Conservation (phyloP, 2,113 vertebrate species). For the Sula dactylatra region DNA sequence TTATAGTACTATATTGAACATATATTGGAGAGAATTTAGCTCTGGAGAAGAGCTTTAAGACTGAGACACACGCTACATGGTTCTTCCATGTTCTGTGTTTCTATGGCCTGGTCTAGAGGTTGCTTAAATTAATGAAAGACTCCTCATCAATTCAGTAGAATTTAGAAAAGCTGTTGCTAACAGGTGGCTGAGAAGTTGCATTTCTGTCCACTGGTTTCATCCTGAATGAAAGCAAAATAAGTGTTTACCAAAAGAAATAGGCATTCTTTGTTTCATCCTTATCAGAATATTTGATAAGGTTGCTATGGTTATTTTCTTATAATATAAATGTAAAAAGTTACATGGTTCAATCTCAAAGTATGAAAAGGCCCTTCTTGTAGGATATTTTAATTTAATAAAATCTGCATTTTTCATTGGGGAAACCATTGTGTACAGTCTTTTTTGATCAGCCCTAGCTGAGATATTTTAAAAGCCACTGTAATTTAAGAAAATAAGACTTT, state of each 20-base stretch:
- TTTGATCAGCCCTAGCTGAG: background rate
- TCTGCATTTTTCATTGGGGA: background rate
- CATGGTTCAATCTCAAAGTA: background rate
- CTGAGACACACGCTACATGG: background rate
- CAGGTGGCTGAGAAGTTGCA: background rate
- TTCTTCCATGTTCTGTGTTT: background rate
- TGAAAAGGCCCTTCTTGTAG: background rate
- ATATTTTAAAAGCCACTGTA: background rate
- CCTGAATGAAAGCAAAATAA: background rate
- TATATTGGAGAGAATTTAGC: background rate
- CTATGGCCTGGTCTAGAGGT: background rate
- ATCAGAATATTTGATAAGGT: background rate
- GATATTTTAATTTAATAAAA: background rate
- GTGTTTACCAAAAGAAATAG: background rate
- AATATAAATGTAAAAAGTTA: background rate
- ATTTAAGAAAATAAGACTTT: background rate
- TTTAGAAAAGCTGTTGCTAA: background rate
- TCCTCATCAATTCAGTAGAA: background rate
- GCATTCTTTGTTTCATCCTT: background rate
- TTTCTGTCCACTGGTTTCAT: background rate
- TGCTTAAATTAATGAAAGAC: background rate
- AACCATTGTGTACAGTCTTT: background rate
- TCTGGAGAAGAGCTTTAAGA: background rate
- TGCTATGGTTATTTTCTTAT: background rate
- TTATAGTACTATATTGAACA: background rate